phyloP scores from a whole-genome alignment of 1,140 invertebrate genomes.

The Atopsyche davidsoni region DNA sequence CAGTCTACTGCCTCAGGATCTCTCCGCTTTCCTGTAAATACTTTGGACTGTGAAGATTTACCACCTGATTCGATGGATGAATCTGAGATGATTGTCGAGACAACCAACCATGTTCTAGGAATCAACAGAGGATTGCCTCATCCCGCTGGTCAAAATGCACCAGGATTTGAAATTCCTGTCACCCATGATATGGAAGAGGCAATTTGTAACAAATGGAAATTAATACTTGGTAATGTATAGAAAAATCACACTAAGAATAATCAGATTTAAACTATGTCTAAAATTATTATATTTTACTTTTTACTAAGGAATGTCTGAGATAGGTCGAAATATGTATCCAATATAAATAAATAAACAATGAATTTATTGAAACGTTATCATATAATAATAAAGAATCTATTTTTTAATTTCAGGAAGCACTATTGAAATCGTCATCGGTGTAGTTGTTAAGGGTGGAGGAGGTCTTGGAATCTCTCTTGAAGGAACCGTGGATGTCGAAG shows the following conservation, averaged over 20 bases:
- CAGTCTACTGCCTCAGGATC: slow-evolving; percentile 21
- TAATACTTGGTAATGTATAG: slow-evolving; percentile 58
- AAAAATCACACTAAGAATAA: no score
- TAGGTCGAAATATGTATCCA: no score
- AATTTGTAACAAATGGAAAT: slow-evolving; percentile 78
- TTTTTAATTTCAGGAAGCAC: slow-evolving; percentile 56
- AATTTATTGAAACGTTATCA: not conserved
- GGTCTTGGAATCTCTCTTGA: slow-evolving; percentile 94
- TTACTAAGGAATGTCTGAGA: no score
- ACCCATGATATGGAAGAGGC: slow-evolving; percentile 66
- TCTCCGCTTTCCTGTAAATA: slow-evolving; percentile 22
- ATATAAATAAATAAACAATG: no score
- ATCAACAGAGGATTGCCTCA: slow-evolving; percentile 23
- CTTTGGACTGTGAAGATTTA: slow-evolving; percentile 19
- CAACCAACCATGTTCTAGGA: slow-evolving; percentile 23
- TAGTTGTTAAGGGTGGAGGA: slow-evolving; percentile 79
- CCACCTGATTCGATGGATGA: slow-evolving; percentile 21
- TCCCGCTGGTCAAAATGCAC: slow-evolving; percentile 24
- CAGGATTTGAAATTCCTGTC: slow-evolving; percentile 44
- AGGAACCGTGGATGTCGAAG: slow-evolving; percentile 92
- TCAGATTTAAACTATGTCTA: no score
- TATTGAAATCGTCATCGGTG: slow-evolving; percentile 82
- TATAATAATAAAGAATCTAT: not conserved
- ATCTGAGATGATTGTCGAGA: slow-evolving; percentile 24
- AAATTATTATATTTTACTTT: no score